These are phyloP conservation scores for Halictus rubicundus DNA, from an alignment of 1,140 invertebrate species.

Conservation along the genomic window DNA sequence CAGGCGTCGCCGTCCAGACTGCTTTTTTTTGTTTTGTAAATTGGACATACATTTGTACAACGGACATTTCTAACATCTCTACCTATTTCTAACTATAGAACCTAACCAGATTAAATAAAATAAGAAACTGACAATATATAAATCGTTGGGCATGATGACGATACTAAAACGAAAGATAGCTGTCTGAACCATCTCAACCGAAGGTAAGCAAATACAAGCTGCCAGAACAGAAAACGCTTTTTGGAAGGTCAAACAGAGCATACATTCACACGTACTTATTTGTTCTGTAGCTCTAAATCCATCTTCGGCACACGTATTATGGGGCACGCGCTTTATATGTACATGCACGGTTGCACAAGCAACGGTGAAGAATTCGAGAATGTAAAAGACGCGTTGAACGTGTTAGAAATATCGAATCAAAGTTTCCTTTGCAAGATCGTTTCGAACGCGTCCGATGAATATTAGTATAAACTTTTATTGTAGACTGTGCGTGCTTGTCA, in stretches of 20 bases:
- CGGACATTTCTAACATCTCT: neutral
- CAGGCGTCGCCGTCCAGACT: neutral
- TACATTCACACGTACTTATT: neutral
- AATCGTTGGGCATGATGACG: neutral
- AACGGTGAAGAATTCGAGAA: neutral
- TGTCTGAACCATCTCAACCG: too few species aligned
- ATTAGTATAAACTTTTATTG: too few species aligned
- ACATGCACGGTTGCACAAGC: neutral
- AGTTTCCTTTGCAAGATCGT: too few species aligned
- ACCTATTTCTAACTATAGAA: too few species aligned
- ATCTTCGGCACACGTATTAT: neutral
- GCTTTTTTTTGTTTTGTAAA: neutral
- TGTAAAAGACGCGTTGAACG: neutral
- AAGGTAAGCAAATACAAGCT: too few species aligned
- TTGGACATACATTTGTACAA: neutral
- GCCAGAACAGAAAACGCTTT: too few species aligned
- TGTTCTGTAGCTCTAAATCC: neutral
- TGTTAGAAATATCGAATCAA: too few species aligned
- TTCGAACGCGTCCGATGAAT: too few species aligned
- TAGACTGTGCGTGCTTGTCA: too few species aligned
- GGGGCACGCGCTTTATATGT: neutral
- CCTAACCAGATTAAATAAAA: too few species aligned
- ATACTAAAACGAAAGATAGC: neutral
- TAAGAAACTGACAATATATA: neutral
- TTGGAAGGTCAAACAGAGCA: neutral